Base-by-base conservation (phyloP, 2,797 vertebrate genomes). In the Protonibea diacanthus region DNA sequence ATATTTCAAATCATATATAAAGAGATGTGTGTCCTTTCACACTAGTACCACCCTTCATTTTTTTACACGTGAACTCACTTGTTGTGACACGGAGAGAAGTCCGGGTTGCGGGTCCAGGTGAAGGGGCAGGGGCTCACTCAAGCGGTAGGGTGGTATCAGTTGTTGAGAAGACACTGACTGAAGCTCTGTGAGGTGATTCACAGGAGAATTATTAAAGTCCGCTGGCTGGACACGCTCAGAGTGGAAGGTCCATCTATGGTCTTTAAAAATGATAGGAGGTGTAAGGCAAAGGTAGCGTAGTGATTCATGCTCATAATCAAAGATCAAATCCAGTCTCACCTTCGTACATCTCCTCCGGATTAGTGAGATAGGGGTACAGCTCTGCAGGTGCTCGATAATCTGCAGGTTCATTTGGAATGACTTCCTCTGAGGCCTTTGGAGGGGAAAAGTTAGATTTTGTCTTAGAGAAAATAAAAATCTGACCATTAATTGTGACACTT, bases 161-260 rank as follows among this genome's bases (percentile, higher is more conserved):
- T 97, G 97, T 0, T 96, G 97, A 44, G 96, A 92, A 65, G 97
- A 95, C 63, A 98, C 96, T 0, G 96, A 96, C 93, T 98, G 97
- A 70, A 99, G 95, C 80, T 99, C 98, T 3, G 97, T 97, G 86
- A 98, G 96, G 74, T 97, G 96, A 81, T 96, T 97, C 80, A 96
- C 95, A 0, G 95, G 86, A 71, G 97, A 96, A 71, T 87, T 94
- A 74, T 98, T 97, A 62, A 97, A 97, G 25, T 98, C 97, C 0
- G 88, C 87, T 44, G 95, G 90, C 86, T 97, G 94, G 33, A 95
- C 89, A 8, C 95, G 96, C 52, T 96, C 96, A 5, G 95, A 84
- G 72, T 96, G 94, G 71, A 96, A 97, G 3, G 96, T 93, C 97
- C 97, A 99, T 86, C 96, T 97, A 85, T 96, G 96, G 72, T 98